Conservation (phyloP, 53 echinoderm and acorn worm species). For the Mesocentrotus franciscanus region DNA sequence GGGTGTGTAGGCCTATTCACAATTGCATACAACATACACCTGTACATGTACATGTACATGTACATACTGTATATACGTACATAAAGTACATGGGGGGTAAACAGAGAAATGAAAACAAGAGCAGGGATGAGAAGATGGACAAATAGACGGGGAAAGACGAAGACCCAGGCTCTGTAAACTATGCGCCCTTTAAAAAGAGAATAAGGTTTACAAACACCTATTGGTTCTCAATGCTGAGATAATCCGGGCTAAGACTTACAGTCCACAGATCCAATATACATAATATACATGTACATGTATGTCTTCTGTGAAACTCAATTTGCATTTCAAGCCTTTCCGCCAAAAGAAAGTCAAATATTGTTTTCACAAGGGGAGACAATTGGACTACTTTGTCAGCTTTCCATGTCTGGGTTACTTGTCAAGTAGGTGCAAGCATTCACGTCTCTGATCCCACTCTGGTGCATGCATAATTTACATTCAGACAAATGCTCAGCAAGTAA, state of each 20-base stretch:
- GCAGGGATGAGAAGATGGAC: too few species aligned
- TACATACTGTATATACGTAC: too few species aligned
- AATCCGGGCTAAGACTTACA: neutral
- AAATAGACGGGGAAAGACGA: neutral
- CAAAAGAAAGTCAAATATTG: neutral
- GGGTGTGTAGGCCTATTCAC: too few species aligned
- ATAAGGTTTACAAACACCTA: constrained; percentile 10
- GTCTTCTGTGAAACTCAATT: neutral
- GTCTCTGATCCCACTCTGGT: neutral
- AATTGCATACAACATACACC: too few species aligned
- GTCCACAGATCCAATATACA: neutral
- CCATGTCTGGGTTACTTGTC: neutral
- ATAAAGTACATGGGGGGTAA: too few species aligned
- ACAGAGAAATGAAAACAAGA: too few species aligned
- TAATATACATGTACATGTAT: neutral
- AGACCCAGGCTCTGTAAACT: neutral
- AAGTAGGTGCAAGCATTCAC: neutral
- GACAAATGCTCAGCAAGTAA: neutral
- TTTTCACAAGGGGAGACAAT: neutral
- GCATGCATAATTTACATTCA: neutral
- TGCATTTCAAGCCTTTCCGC: neutral
- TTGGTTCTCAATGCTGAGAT: neutral
- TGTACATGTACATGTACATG: too few species aligned
- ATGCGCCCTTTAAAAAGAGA: neutral
- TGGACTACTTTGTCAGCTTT: constrained; percentile 6